phyloP scores from a whole-genome alignment of 2,113 vertebrate species.

The Litocranius walleri region DNA sequence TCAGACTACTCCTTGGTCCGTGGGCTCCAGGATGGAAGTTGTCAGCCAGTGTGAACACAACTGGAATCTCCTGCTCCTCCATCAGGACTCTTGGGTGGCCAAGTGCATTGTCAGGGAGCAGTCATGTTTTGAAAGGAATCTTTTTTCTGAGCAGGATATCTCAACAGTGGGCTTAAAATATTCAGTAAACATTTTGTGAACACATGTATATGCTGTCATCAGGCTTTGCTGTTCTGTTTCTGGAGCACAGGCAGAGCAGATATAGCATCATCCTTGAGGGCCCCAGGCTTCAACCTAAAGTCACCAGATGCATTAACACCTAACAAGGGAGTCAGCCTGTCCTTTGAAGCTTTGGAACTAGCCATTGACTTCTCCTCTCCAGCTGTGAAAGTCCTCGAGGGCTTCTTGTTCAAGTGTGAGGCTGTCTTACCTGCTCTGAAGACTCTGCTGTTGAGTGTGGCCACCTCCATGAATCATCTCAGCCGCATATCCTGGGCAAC shows the following conservation, averaged over 20 bases:
- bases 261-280: background rate
- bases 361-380: background rate
- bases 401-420: background rate
- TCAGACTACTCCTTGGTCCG: background rate
- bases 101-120: too few species aligned
- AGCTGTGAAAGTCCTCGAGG: background rate
- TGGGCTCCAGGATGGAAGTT: background rate
- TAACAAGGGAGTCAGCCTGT: background rate
- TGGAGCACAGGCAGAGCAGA: background rate
- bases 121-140: background rate
- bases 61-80: accelerated
- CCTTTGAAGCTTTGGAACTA: background rate
- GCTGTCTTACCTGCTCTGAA: background rate
- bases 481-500: background rate
- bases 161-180: background rate
- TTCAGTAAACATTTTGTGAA: background rate
- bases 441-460: background rate
- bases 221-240: background rate
- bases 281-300: background rate
- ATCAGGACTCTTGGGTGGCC: background rate
- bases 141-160: background rate
- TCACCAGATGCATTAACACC: background rate
- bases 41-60: background rate
- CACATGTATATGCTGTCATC: background rate
- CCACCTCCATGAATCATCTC: background rate